These are phyloP conservation scores for Hypanus sabinus DNA, from an alignment of 2,113 vertebrate genomes.

Conservation along the genomic window DNA sequence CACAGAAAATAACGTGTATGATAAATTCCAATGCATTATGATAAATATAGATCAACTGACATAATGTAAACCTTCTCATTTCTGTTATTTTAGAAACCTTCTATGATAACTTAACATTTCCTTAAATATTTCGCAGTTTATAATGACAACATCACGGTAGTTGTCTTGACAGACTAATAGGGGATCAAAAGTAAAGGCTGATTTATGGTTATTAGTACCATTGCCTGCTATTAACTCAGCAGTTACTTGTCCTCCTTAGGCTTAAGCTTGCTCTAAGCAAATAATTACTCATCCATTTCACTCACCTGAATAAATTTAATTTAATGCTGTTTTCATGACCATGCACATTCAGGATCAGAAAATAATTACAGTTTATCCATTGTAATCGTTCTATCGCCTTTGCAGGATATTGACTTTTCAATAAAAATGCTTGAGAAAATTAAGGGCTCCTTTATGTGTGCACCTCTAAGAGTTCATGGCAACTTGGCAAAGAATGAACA, in stretches of 20 bases:
- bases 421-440: not conserved
- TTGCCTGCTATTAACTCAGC: not conserved
- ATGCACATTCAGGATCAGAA: constrained; percentile 29
- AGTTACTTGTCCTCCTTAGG: not conserved
- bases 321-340: constrained; percentile 30
- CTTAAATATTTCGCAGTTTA: not conserved
- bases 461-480: not conserved
- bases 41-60: not conserved
- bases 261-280: constrained; percentile 15
- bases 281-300: constrained; percentile 20
- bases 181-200: constrained; percentile 7
- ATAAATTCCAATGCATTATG: no score
- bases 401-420: not conserved
- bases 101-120: not conserved
- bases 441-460: not conserved
- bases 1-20: not conserved
- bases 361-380: constrained; percentile 28
- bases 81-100: not conserved
- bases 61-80: not conserved
- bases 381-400: constrained; percentile 7
- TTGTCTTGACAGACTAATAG: not conserved
- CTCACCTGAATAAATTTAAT: constrained; percentile 21
- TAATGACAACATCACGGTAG: not conserved
- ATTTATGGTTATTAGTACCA: constrained; percentile 5
- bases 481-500: constrained; percentile 38